phyloP scores from a whole-genome alignment of 2,113 vertebrate genomes.

The Panthera leo region DNA sequence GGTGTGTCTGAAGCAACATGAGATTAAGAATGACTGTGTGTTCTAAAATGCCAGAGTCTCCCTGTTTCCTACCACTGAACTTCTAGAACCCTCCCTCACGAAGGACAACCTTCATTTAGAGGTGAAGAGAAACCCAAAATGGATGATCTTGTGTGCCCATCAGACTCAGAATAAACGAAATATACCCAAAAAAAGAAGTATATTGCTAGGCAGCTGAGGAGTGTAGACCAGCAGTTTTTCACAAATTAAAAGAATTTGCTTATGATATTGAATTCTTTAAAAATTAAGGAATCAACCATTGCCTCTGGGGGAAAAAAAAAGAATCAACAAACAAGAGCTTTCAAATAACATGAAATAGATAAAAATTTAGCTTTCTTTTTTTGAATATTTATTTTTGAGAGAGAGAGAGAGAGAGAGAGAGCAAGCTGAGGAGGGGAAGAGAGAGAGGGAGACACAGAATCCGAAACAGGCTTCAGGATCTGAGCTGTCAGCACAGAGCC shows the following conservation, averaged over 20 bases:
- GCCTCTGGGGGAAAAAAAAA: background rate
- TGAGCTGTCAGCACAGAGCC: no score
- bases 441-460: no score
- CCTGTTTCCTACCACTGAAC: background rate
- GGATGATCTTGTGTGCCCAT: background rate
- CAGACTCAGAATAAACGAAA: background rate
- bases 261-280: background rate
- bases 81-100: background rate
- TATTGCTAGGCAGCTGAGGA: background rate
- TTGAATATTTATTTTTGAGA: no score
- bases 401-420: no score
- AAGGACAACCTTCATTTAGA: background rate
- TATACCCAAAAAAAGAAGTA: background rate
- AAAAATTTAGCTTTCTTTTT: background rate
- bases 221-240: background rate
- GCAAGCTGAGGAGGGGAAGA: no score
- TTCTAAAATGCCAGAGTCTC: background rate
- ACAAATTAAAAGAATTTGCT: background rate
- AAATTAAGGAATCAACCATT: background rate
- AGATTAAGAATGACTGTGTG: background rate
- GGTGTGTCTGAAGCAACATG: background rate
- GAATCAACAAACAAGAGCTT: background rate
- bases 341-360: background rate
- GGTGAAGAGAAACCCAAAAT: background rate
- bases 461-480: no score